Conservation (phyloP, 1,140 invertebrate genomes). For the Spodoptera frugiperda region DNA sequence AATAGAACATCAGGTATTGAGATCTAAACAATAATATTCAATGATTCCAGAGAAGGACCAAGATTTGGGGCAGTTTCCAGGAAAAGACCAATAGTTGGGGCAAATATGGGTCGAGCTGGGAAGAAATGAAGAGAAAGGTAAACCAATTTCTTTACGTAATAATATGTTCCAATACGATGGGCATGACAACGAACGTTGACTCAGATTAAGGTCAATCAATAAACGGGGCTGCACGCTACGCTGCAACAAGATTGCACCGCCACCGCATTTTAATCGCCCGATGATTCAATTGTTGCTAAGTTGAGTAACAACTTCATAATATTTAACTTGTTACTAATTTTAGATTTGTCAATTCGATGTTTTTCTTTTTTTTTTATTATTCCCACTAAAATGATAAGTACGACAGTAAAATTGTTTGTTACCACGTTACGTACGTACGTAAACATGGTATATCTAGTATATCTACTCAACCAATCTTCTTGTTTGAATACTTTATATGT, state of each 20-base stretch:
- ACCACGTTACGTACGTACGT: too few species aligned
- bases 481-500: too few species aligned
- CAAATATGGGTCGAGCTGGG: background rate
- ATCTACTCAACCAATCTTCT: too few species aligned
- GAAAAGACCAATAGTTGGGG: background rate
- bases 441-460: too few species aligned
- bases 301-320: background rate
- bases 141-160: background rate
- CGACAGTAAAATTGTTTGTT: too few species aligned
- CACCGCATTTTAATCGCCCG: conserved; percentile 18
- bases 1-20: too few species aligned
- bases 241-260: conserved; percentile 4
- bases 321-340: background rate
- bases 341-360: background rate
- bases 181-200: background rate
- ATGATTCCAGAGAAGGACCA: too few species aligned
- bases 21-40: too few species aligned
- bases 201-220: conserved; percentile 36
- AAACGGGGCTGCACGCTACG: conserved; percentile 8
- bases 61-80: too few species aligned
- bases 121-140: background rate
- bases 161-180: background rate
- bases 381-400: too few species aligned
- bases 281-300: conserved; percentile 12
- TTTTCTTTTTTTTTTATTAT: too few species aligned